Base-by-base conservation (phyloP, 2,888 invertebrate genomes). In the Clusia tigrina region DNA sequence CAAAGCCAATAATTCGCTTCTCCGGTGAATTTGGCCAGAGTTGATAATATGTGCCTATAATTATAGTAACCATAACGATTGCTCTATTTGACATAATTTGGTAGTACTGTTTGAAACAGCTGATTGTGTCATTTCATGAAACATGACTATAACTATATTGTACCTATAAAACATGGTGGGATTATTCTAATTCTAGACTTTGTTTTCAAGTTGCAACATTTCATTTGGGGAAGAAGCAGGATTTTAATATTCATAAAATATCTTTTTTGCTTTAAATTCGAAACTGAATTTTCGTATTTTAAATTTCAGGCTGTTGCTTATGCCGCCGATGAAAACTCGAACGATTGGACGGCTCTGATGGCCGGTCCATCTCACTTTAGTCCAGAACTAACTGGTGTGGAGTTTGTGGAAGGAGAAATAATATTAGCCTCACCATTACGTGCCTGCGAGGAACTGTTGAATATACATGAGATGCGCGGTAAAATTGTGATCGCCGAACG, bases 351-450 rank as follows among this genome's bases (percentile, higher is more conserved):
- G 72, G 71, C 85, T 1, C 81, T 91, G 38, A 86, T 89, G 65
- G 96, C 94, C 0, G 96, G 96, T 0, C 95, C 96, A 0, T 94
- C 94, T 1, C 95, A 95, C 83, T 97, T 97, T 83, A 96, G 96
- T 15, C 87, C 88, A 42, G 91, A 92, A 76, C 84, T 96, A 3
- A 83, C 87, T 62, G 88, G 87, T 0, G 86, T 87, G n/a, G 86
- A 88, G 55, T 86, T 88, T 76, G 85, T 91, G 6, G 86, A 86
- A n/a, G 92, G 91, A 2, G 85, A 86, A 60, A 84, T 91, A 0
- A 87, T 88, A 0, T 83, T 90, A 58, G 90, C 91, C 1, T 82
- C 85, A 37, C 97, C 97, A 0, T 83, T 88, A n/a, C 71, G 94
- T 86, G 63, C 93, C 89, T 85, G 80, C 79, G 74, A 76, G 42